These are phyloP conservation scores for Sialia sialis DNA, from an alignment of 2,113 vertebrate genomes.

Conservation along the genomic window DNA sequence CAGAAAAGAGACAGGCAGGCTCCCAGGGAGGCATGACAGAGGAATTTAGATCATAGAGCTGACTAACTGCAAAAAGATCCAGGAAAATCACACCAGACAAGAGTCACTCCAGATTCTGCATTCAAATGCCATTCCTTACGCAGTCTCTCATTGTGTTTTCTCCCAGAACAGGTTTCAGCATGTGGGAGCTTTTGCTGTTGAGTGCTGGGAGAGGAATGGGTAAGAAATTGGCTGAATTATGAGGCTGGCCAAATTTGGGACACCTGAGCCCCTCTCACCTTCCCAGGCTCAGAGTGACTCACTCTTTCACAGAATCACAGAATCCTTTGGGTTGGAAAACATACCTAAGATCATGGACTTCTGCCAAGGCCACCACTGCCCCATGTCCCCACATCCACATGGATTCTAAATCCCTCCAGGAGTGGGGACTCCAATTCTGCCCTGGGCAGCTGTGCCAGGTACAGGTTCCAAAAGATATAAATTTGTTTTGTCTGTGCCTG, in stretches of 20 bases:
- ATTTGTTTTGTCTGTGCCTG: rapidly evolving
- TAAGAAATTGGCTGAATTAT: background rate
- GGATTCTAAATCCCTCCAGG: background rate
- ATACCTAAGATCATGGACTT: background rate
- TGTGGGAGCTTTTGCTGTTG: background rate
- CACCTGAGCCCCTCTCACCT: background rate
- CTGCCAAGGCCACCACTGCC: background rate
- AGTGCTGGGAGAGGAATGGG: background rate
- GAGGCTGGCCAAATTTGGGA: background rate
- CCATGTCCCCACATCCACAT: background rate
- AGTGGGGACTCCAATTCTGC: rapidly evolving
- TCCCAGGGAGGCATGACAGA: background rate
- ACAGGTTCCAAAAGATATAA: rapidly evolving
- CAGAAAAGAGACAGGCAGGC: background rate
- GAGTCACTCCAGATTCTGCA: background rate
- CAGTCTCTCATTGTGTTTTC: background rate
- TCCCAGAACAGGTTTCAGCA: background rate
- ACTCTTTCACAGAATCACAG: background rate
- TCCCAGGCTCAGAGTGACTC: background rate
- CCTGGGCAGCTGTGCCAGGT: background rate
- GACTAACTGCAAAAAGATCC: background rate
- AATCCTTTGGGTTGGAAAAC: background rate
- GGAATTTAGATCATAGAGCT: background rate
- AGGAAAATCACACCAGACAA: background rate
- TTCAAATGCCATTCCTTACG: background rate